Conservation (phyloP, 2,797 vertebrate species). For the Pempheris klunzingeri region DNA sequence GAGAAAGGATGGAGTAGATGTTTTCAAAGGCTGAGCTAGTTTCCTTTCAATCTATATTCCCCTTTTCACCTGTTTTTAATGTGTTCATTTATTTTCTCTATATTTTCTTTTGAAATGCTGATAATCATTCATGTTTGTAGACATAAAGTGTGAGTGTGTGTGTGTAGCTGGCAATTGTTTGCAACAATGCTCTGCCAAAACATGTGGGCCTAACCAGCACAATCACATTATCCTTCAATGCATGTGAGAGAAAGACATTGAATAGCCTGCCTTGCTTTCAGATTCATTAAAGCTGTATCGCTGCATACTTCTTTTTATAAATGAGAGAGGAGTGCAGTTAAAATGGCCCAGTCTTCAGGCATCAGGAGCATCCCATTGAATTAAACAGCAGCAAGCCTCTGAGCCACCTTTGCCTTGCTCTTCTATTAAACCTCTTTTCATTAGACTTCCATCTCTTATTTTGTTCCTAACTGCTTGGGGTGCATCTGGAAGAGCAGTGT, state of each 20-base stretch:
- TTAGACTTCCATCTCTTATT: constrained; percentile 82
- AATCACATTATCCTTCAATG: constrained; percentile 63
- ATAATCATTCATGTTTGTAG: constrained; percentile 12
- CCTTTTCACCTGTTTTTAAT: neutral
- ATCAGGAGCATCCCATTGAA: constrained; percentile 79
- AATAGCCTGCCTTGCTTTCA: constrained; percentile 67
- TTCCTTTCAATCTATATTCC: neutral
- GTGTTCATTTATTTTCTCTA: neutral
- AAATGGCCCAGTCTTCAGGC: constrained; percentile 78
- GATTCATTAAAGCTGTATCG: constrained; percentile 73
- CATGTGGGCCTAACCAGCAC: constrained; percentile 58
- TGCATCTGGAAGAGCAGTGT: constrained; percentile 68
- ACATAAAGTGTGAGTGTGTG: constrained; percentile 12
- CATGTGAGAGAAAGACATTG: constrained; percentile 49
- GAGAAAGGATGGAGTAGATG: constrained; percentile 13
- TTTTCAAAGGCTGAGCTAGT: neutral
- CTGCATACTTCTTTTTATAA: constrained; percentile 76
- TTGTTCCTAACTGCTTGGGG: constrained; percentile 72
- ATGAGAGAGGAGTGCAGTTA: constrained; percentile 81
- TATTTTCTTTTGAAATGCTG: constrained; percentile 11
- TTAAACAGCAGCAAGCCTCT: constrained; percentile 81
- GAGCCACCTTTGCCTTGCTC: constrained; percentile 80
- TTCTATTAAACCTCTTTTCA: constrained; percentile 86
- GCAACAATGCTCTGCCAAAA: constrained; percentile 36
- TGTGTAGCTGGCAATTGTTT: constrained; percentile 19